Base-by-base conservation (phyloP, 1,140 invertebrate genomes). In the Luehdorfia chinensis region DNA sequence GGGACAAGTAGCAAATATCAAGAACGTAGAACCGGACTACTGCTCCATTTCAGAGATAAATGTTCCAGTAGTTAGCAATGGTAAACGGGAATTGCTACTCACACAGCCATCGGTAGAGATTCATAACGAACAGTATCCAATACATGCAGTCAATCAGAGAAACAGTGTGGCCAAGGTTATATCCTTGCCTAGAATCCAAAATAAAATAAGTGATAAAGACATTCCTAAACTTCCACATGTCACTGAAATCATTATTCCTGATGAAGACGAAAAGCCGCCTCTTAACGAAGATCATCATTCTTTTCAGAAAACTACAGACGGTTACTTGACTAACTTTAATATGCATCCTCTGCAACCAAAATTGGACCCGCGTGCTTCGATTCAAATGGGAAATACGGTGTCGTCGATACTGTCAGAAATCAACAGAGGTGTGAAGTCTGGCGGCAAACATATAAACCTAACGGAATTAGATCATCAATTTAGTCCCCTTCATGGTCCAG, bases 41-140 rank as follows among this genome's bases (percentile, higher is more conserved):
- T 90, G 90, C 72, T 90, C 90, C 59, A 90, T 90, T 84, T 90
- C 89, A 52, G 90, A 90, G 85, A 85, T 90, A 78, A 90, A 90
- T 87, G 84, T 90, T 79, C 89, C 90, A 70, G 86, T 88, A 79
- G 87, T 88, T 72, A 84, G 84, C 57, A 84, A 80, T 67, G 75
- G 83, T 53, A 88, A 88, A 57, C 73, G 83, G 54, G 84, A 86
- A 66, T 69, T 87, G 66, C 75, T 87, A 59, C 75, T 87, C 18
- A 84, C 81, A 64, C 85, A 88, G 67, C 83, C 85, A 41, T 81
- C 84, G 49, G 77, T 88, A 32, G 87, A 88, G 65, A 87, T 88
- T 34, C 87, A 88, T 50, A 84, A 75, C 47, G 85, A 87, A 58
- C 83, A 87, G 54, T 85, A 85, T 45, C 74, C 78, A 15, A 67